Conservation (phyloP, 2,113 vertebrate species). For the Callaeas wilsoni region DNA sequence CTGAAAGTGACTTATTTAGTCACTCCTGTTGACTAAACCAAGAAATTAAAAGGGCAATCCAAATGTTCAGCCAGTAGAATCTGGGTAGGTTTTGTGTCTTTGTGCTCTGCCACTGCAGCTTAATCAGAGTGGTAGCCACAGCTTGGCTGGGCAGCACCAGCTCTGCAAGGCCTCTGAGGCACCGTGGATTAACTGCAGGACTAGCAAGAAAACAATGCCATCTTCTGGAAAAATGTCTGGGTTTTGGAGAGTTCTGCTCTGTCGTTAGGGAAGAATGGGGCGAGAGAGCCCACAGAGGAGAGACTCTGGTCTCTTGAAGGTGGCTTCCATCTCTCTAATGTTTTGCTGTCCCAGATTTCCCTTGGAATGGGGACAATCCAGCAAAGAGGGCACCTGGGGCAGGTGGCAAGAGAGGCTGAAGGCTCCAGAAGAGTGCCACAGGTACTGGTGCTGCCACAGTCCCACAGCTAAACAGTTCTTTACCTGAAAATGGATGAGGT, state of each 20-base stretch:
- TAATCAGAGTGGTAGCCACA: neutral
- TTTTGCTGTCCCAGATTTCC: fast-evolving
- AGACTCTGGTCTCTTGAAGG: too few species aligned
- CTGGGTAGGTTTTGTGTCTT: neutral
- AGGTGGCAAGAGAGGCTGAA: neutral
- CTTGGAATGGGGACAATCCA: neutral
- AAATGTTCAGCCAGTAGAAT: neutral
- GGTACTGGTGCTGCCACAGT: neutral
- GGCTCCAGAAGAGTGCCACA: neutral
- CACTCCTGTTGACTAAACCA: neutral
- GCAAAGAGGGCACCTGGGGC: neutral
- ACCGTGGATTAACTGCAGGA: neutral
- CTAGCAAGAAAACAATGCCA: neutral
- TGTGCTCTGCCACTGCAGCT: neutral
- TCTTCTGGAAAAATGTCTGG: neutral
- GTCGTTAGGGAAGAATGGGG: neutral
- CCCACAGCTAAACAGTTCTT: neutral
- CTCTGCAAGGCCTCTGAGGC: neutral
- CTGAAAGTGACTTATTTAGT: too few species aligned
- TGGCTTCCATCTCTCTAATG: fast-evolving
- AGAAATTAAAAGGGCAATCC: neutral
- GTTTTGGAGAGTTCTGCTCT: neutral
- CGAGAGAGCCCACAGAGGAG: neutral
- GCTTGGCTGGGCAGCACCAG: neutral
- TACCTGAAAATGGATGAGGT: neutral